phyloP scores from a whole-genome alignment of 2,888 invertebrate genomes.

The Petrolisthes cinctipes region DNA sequence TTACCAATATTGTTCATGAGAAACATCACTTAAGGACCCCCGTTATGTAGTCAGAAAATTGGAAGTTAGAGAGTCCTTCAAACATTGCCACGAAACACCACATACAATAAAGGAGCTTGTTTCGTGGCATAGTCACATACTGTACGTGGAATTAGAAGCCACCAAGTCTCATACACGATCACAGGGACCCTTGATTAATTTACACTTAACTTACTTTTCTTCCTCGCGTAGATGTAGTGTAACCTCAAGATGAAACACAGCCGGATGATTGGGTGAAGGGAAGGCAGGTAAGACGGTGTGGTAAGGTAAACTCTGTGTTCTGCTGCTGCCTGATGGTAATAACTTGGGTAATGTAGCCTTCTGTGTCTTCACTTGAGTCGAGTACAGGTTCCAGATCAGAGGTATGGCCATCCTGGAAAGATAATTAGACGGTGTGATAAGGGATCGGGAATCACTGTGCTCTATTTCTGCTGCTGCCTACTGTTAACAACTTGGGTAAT shows the following conservation, averaged over 20 bases:
- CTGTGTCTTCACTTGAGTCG: not conserved
- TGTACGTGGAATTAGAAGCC: too few species aligned
- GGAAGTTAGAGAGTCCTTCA: too few species aligned
- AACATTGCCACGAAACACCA: too few species aligned
- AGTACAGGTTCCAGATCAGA: constrained; percentile 31
- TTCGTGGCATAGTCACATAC: too few species aligned
- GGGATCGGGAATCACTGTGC: not conserved
- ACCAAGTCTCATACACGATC: too few species aligned
- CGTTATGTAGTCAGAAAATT: too few species aligned
- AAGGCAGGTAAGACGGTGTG: not conserved
- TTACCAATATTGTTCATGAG: too few species aligned
- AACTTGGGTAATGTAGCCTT: not conserved
- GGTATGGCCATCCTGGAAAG: constrained; percentile 28
- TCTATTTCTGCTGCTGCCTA: not conserved
- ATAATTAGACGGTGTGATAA: not conserved
- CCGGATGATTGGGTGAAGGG: not conserved
- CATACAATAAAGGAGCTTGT: too few species aligned
- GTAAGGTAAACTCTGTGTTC: not conserved
- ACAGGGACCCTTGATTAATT: too few species aligned
- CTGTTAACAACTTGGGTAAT: not conserved
- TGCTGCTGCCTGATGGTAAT: not conserved
- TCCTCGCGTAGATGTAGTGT: not conserved
- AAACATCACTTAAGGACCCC: too few species aligned
- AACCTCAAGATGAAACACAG: not conserved
- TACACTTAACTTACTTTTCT: constrained; percentile 9